Conservation (phyloP, 2,113 vertebrate genomes). For the Cyprinodon variegatus region DNA sequence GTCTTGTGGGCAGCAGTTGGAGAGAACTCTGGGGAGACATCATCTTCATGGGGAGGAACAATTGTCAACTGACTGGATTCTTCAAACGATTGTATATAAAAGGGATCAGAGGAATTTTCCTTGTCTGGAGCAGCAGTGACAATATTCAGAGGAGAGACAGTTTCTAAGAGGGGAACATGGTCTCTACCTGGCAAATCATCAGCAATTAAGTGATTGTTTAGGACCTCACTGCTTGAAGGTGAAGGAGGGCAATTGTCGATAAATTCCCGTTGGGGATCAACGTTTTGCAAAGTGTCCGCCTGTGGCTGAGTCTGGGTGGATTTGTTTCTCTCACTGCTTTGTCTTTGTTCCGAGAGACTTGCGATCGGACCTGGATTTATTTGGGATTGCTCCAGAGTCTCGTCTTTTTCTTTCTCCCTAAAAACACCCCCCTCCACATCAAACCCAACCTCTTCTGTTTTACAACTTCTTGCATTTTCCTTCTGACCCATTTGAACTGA, state of each 20-base stretch:
- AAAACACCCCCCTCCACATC: background rate
- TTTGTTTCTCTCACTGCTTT: background rate
- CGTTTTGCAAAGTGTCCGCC: background rate
- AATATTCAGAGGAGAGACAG: background rate
- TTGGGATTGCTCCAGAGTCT: slow-evolving; percentile 12
- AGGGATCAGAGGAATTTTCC: slow-evolving; percentile 17
- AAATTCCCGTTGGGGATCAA: background rate
- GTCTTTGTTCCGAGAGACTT: slow-evolving; percentile 6
- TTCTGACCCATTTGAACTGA: slow-evolving; percentile 1
- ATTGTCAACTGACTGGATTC: slow-evolving; percentile 17
- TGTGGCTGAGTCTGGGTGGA: slow-evolving; percentile 19
- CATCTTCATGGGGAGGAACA: slow-evolving; percentile 6
- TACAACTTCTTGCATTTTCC: slow-evolving; percentile 3
- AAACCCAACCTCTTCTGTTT: slow-evolving; percentile 13
- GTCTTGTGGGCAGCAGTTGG: slow-evolving; percentile 27
- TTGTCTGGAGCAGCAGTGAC: slow-evolving; percentile 5
- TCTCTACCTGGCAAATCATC: slow-evolving; percentile 15
- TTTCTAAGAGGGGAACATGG: background rate
- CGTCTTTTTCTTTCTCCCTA: background rate
- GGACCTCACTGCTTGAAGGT: slow-evolving; percentile 11
- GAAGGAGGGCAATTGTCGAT: background rate
- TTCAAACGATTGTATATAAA: slow-evolving; percentile 18
- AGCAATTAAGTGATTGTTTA: background rate
- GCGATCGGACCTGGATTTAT: slow-evolving; percentile 4
- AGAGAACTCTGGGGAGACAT: background rate